A percentile compares a stretch with the other conserved stretches of the same genome.
These are phyloP conservation scores for Prionace glauca DNA, from an alignment of 2,797 vertebrate species.

Conservation along the genomic window DNA sequence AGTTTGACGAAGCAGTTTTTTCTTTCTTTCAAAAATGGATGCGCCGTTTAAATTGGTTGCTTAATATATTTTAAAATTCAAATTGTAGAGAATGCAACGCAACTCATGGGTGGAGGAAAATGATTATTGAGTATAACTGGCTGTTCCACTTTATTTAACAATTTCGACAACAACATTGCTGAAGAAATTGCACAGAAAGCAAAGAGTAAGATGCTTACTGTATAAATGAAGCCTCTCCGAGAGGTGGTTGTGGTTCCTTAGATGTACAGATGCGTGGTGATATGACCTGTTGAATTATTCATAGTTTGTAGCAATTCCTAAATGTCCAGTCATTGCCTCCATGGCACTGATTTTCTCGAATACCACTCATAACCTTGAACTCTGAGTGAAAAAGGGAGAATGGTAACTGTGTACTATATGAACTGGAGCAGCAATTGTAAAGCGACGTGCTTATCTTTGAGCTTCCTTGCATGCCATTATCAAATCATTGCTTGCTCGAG, in stretches of 20 bases:
- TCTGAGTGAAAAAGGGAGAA: neutral
- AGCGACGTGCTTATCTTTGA: neutral
- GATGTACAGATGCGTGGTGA: too few relatives aligned
- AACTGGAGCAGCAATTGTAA: conserved; percentile 12
- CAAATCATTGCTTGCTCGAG: conserved; percentile 5
- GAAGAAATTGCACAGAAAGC: neutral
- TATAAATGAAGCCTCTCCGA: neutral
- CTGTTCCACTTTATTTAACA: neutral
- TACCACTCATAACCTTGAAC: conserved; percentile 13
- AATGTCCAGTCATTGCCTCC: neutral
- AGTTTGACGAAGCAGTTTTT: neutral
- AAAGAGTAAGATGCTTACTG: neutral
- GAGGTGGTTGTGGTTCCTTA: neutral
- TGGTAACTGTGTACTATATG: neutral
- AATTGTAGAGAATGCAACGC: neutral
- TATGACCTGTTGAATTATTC: neutral
- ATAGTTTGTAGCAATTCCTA: neutral
- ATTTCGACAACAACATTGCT: neutral
- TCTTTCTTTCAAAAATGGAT: neutral
- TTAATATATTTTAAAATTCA: neutral
- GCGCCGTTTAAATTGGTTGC: neutral
- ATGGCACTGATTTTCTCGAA: neutral
- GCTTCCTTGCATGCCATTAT: conserved; percentile 16
- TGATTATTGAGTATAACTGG: neutral
- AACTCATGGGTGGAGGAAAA: neutral